A percentile compares a stretch with the other conserved stretches of the same genome.
These are phyloP conservation scores for Megaustenia siamemsis DNA, from an alignment of 2,888 invertebrate genomes.

Conservation along the genomic window DNA sequence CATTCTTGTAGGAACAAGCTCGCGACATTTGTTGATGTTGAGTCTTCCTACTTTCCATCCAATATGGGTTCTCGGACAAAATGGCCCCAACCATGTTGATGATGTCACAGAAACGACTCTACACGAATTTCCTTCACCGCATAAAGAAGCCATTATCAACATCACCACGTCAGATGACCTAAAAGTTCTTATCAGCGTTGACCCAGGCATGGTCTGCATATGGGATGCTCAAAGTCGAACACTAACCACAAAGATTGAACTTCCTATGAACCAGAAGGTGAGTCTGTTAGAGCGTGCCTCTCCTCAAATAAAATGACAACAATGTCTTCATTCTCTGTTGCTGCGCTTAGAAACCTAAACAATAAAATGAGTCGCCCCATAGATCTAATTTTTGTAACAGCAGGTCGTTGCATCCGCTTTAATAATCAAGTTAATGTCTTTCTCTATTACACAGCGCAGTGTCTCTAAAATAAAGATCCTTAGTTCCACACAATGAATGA, in stretches of 20 bases:
- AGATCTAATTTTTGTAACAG: not conserved
- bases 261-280: slow-evolving; percentile 36
- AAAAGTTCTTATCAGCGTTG: slow-evolving; percentile 16
- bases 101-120: not conserved
- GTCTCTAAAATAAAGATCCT: too few species aligned
- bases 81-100: slow-evolving; percentile 5
- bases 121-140: slow-evolving; percentile 3
- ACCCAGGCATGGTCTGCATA: slow-evolving; percentile 26
- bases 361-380: too few species aligned
- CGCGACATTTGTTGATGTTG: slow-evolving; percentile 37
- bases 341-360: too few species aligned
- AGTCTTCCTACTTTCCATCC: slow-evolving; percentile 23
- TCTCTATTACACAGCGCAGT: too few species aligned
- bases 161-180: slow-evolving; percentile 33
- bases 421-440: too few species aligned
- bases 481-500: too few species aligned
- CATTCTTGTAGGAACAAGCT: slow-evolving; percentile 33
- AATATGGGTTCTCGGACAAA: not conserved
- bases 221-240: slow-evolving; percentile 31
- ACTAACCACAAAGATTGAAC: slow-evolving; percentile 17
- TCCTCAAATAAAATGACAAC: not conserved
- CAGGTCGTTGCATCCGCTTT: too few species aligned
- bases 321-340: not conserved
- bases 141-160: slow-evolving; percentile 13
- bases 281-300: not conserved